Conservation (phyloP, 2,888 invertebrate genomes). For the Furcula furcula region DNA sequence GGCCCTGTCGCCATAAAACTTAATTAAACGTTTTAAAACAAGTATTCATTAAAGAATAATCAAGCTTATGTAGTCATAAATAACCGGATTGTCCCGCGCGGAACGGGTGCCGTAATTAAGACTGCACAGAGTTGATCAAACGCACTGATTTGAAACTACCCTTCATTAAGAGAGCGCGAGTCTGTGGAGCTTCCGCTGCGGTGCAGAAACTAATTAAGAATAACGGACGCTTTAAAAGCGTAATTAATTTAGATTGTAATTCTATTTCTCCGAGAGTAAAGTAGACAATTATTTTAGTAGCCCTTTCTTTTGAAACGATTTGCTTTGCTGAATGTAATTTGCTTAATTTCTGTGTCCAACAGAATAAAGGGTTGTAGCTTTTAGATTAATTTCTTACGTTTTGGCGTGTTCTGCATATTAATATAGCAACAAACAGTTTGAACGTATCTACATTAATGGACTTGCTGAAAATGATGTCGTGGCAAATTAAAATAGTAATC, state of each 20-base stretch:
- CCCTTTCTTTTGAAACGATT: constrained; percentile 79
- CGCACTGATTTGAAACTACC: constrained; percentile 82
- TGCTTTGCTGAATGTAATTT: constrained; percentile 75
- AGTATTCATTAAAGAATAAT: constrained; percentile 83
- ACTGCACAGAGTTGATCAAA: constrained; percentile 82
- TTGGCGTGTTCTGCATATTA: constrained; percentile 18
- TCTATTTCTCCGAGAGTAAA: constrained; percentile 80
- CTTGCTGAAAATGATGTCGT: constrained; percentile 34
- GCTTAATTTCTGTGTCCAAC: constrained; percentile 75
- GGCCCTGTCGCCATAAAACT: constrained; percentile 82
- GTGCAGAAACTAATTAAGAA: constrained; percentile 82
- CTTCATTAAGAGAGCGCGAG: constrained; percentile 79
- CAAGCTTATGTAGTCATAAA: constrained; percentile 83
- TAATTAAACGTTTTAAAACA: constrained; percentile 83
- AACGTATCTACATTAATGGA: constrained; percentile 32
- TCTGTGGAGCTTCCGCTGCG: constrained; percentile 75
- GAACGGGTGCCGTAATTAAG: constrained; percentile 81
- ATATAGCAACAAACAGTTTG: constrained; percentile 17
- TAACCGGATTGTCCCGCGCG: constrained; percentile 81
- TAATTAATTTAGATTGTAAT: constrained; percentile 83
- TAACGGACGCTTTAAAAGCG: constrained; percentile 82
- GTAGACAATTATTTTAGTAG: constrained; percentile 81
- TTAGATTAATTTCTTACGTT: constrained; percentile 35
- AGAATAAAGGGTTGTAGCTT: constrained; percentile 55
- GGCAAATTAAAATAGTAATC: constrained; percentile 26